Evolutionary conservation across 1,140 invertebrate species (phyloP), one percentile per base, ranked within the genome.

Genomic region (Platyscapa corneri): DNA sequence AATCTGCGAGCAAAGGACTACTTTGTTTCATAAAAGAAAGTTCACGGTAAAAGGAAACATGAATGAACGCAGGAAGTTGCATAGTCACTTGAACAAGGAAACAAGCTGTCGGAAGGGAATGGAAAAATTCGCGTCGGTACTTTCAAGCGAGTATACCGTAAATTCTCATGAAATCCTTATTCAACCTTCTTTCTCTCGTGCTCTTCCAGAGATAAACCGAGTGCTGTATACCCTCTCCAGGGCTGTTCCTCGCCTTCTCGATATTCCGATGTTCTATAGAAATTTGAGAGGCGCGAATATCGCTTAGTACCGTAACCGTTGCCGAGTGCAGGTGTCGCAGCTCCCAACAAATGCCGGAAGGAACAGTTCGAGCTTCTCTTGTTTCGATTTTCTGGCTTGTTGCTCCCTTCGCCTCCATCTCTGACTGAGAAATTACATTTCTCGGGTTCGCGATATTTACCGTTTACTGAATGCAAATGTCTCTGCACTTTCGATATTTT

Each of bases 251-350:
- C 67, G 32, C 20, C 39, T 75, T 39, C 39, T 75, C 72, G 72
- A 75, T 75, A 75, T 77, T 77, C 75, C 46, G 46, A 77, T 77
- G 16, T 18, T 12, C 6, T 16, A 5, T 34, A 32, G 32, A 34
- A 12, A 10, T 34, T 70, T 16, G 65, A 70, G 32, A 70, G 32
- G 30, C 32, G 14, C 3, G 72, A 27, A 74, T 74, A 12, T 7
- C 42, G 42, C 5, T 5, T 46, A 7, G 27, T 39, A 7, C 8
- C 27, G 42, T 53, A 53, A 77, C 46, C 46, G 46, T n/a, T 77
- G 46, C 46, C 46, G 30, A 32, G 12, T 32, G 75, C 42, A 77
- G 75, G 75, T 77, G 75, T 77, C 16, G 75, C 23, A 18, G n/a
- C 37, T 18, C 32, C 32, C 65, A 2, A 18, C 32, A 3, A 34